Base-by-base conservation (phyloP, 2,888 invertebrate species). In the Onthophagus sagittarius region DNA sequence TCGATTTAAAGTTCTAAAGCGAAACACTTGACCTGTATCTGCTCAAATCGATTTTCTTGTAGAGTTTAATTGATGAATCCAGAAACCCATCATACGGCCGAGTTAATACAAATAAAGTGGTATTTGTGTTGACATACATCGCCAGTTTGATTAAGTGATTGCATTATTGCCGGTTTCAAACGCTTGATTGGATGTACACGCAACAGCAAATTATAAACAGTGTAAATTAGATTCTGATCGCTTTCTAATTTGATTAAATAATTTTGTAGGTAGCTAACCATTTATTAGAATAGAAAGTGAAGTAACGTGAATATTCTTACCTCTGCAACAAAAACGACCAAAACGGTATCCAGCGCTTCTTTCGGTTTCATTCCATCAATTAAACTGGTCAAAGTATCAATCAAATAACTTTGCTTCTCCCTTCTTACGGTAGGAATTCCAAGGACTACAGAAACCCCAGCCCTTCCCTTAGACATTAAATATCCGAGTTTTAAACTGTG, bases 341-440 rank as follows among this genome's bases (percentile, higher is more conserved):
- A 93, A 15, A 97, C 86, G 0, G 93, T 91, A 82, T 95, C 94
- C n/a, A 90, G 88, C 70, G 91, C 90, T 77, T 93, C 92, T 5
- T 89, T 88, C 1, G 89, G 87, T 70, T 88, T 91, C 91, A 98
- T 92, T 71, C 93, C 93, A 73, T 91, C 90, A 70, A 98, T 86
- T 23, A 98, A 87, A 83, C 94, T 95, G 85, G 94, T 92, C 71
- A 98, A 86, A 0, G 98, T 97, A 31, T 93, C 89, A 84, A 95
- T 87, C 62, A 98, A 87, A 85, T 98, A 98, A 78, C 90, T 93
- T 81, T 96, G 95, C 79, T 94, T 94, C 77, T 95, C 94, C 63
- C 98, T 87, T 79, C 92, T 92, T 5, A 98, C 96, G 0, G 97
- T 97, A 0, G 97, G 97, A 75, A 98, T 89, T 0, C 96, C 98